phyloP scores from a whole-genome alignment of 2,113 vertebrate species.

The Bubo blakistoni region DNA sequence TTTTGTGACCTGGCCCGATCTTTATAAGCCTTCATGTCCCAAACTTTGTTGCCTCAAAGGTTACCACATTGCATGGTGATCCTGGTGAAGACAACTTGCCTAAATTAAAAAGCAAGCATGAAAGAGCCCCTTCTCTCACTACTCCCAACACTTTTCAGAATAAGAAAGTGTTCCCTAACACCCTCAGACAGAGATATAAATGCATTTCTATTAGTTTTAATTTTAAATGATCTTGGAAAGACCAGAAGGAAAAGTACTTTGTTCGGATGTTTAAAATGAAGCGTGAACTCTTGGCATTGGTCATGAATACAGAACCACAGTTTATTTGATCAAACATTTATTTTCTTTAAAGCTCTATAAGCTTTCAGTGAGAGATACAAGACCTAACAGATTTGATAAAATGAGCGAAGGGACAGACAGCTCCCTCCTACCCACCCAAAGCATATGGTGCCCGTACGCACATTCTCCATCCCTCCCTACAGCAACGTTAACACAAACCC shows the following conservation, averaged over 20 bases:
- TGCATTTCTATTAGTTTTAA: neutral
- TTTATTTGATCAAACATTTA: neutral
- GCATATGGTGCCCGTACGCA: fast-evolving
- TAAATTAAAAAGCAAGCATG: neutral
- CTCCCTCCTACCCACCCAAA: neutral
- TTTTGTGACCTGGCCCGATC: neutral
- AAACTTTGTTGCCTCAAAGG: neutral
- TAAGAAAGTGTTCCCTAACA: neutral
- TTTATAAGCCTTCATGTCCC: neutral
- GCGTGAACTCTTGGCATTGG: neutral
- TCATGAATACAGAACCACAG: neutral
- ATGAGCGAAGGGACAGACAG: neutral
- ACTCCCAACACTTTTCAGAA: neutral
- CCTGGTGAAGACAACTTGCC: neutral
- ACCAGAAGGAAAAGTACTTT: neutral
- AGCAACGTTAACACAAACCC: neutral
- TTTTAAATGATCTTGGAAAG: neutral
- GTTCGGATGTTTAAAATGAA: neutral
- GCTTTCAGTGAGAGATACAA: neutral
- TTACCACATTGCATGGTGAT: neutral
- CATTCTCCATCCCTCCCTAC: neutral
- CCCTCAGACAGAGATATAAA: neutral
- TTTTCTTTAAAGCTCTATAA: neutral
- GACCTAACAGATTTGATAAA: neutral
- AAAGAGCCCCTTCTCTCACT: neutral